Evolutionary conservation across 2,888 invertebrate genomes (phyloP).

Genomic region (Metacarcinus magister): DNA sequence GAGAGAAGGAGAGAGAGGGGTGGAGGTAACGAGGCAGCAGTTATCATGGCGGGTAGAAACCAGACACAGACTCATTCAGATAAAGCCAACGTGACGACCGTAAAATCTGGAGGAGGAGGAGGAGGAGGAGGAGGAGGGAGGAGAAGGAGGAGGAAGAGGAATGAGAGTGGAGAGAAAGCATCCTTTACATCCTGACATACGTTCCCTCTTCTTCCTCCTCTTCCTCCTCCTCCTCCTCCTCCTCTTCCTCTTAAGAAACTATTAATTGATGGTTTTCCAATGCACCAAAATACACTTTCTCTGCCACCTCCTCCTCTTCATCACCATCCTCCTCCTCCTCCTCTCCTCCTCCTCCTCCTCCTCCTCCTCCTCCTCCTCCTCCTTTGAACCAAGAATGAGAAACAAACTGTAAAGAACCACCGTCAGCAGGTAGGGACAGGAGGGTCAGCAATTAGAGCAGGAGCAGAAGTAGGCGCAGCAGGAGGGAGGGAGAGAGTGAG

Average conservation of each 20-base stretch:
- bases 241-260: neutral
- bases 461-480: neutral
- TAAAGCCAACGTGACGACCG: neutral
- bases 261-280: neutral
- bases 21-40: constrained; percentile 22
- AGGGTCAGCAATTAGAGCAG: constrained; percentile 36
- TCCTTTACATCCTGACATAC: constrained; percentile 7
- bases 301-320: neutral
- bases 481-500: neutral
- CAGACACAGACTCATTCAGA: neutral
- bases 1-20: neutral
- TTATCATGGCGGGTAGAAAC: neutral
- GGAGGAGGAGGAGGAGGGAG: neutral
- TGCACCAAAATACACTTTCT: neutral
- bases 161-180: neutral
- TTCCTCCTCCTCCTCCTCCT: neutral
- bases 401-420: neutral
- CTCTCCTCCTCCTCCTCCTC: neutral
- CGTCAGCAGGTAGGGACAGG: constrained; percentile 41
- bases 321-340: no score
- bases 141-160: neutral
- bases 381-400: neutral
- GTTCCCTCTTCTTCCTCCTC: neutral
- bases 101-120: constrained; percentile 18
- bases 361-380: constrained; percentile 30